A percentile compares a stretch with the other conserved stretches of the same genome.
Evolutionary conservation across 2,888 invertebrate genomes (phyloP).

Genomic region (Phaedon cochleariae): DNA sequence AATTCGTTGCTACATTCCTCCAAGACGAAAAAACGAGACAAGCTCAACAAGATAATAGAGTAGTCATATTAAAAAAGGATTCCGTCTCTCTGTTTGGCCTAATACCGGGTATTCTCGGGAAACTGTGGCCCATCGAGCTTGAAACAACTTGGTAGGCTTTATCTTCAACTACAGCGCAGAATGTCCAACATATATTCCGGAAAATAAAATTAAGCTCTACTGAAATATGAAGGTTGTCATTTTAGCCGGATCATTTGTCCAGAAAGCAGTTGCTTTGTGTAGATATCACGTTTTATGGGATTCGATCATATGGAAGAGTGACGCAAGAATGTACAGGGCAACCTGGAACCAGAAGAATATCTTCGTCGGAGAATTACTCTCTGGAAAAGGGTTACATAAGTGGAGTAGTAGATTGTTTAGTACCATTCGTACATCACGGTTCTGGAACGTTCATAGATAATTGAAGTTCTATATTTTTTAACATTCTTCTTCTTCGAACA

Average conservation of each 20-base stretch:
- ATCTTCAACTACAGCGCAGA: constrained; percentile 54
- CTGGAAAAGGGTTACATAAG: too few species aligned
- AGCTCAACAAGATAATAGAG: constrained; percentile 8
- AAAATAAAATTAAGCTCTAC: constrained; percentile 54
- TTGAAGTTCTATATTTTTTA: too few species aligned
- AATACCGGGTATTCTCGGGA: constrained; percentile 44
- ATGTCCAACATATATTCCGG: constrained; percentile 54
- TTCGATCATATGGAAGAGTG: not conserved
- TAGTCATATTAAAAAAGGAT: constrained; percentile 16
- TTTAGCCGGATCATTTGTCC: constrained; percentile 50
- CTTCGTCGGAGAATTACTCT: too few species aligned
- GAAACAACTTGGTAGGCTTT: constrained; percentile 46
- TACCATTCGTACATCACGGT: too few species aligned
- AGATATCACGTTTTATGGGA: not conserved
- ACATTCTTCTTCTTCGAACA: too few species aligned
- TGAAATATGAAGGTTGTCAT: constrained; percentile 52
- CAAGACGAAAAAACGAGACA: not conserved
- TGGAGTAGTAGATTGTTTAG: too few species aligned
- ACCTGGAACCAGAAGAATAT: not conserved
- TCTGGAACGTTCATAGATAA: too few species aligned
- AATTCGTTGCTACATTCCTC: not conserved
- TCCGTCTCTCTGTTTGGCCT: constrained; percentile 22
- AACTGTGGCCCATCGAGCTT: constrained; percentile 46
- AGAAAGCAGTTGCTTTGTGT: constrained; percentile 31
- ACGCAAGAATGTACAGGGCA: too few species aligned